Percentiles rank a stretch among this genome's conserved stretches.
Evolutionary conservation across 1,140 invertebrate species (phyloP).

Genomic region (Tetranychus urticae): DNA sequence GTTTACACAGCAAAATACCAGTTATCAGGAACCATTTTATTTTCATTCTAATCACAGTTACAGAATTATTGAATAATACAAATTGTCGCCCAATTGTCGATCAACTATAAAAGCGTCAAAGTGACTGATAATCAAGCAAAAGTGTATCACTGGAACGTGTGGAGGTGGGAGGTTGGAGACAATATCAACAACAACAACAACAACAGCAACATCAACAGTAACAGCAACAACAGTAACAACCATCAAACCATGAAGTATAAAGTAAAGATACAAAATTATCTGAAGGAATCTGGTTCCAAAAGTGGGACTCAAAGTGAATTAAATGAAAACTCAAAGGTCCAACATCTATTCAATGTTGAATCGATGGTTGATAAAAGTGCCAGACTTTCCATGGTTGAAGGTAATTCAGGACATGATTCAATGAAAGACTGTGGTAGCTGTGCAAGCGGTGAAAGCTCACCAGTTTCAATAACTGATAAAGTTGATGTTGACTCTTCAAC

Average conservation of each 20-base stretch:
- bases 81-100: no score
- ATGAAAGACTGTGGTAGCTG: not conserved
- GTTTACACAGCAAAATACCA: no score
- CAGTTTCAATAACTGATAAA: not conserved
- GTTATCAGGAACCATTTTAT: no score
- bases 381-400: not conserved
- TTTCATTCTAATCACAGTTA: no score
- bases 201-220: not conserved
- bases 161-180: not conserved
- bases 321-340: not conserved
- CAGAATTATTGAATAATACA: no score
- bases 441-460: not conserved
- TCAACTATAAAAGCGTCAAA: no score
- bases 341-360: not conserved
- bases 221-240: not conserved
- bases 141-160: no score
- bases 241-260: not conserved
- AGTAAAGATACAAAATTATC: not conserved
- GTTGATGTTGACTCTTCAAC: conserved; percentile 3
- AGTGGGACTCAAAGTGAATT: not conserved
- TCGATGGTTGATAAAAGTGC: not conserved
- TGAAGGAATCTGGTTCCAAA: not conserved
- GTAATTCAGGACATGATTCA: not conserved
- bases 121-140: no score
- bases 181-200: not conserved